These are phyloP conservation scores for Semicossyphus pulcher DNA, from an alignment of 2,113 vertebrate genomes.

Conservation along the genomic window DNA sequence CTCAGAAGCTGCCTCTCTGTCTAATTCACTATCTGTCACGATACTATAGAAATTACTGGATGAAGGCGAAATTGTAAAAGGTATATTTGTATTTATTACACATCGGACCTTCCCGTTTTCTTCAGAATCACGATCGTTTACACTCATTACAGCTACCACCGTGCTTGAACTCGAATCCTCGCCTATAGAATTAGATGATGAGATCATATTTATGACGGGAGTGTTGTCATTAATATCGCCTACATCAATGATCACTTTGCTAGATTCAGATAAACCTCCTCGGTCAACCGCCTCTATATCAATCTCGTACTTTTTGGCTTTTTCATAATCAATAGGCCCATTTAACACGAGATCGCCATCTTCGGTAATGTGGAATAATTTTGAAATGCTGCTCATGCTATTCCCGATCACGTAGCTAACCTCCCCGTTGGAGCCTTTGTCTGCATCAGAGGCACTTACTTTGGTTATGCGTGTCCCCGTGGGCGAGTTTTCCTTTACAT, in stretches of 20 bases:
- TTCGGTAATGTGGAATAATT: constrained; percentile 68
- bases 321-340: constrained; percentile 79
- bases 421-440: constrained; percentile 73
- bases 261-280: constrained; percentile 78
- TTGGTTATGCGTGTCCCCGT: constrained; percentile 64
- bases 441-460: constrained; percentile 76
- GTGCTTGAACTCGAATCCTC: constrained; percentile 55
- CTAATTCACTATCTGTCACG: constrained; percentile 52
- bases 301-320: constrained; percentile 58
- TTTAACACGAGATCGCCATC: constrained; percentile 60
- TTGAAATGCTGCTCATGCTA: constrained; percentile 37
- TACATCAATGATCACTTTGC: constrained; percentile 73
- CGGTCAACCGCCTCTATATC: constrained; percentile 79
- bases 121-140: constrained; percentile 72
- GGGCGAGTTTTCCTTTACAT: constrained; percentile 68
- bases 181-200: constrained; percentile 42
- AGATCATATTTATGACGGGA: constrained; percentile 67
- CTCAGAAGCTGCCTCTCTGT: constrained; percentile 59
- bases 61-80: constrained; percentile 66
- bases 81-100: constrained; percentile 33
- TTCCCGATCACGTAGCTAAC: constrained; percentile 73
- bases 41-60: constrained; percentile 68
- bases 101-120: constrained; percentile 65
- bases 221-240: constrained; percentile 74
- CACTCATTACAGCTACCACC: constrained; percentile 65